Evolutionary conservation across 2,113 vertebrate species (phyloP), one percentile per base, ranked within the genome.

Genomic region (Nerophis lumbriciformis): DNA sequence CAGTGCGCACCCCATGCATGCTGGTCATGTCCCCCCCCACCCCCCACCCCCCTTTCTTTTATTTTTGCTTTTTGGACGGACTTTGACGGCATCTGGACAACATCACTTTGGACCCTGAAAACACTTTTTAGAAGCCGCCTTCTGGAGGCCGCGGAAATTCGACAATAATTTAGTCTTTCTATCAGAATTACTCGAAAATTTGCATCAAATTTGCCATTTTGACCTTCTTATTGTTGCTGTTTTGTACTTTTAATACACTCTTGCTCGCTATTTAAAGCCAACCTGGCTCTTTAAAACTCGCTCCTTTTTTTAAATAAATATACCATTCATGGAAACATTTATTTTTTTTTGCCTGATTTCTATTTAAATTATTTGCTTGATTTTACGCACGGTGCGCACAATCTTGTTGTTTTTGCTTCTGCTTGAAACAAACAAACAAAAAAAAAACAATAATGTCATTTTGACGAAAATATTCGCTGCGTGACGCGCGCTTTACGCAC

Each of bases 21-120:
- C 94, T 94, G 94, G 94, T 92, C 95, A 93, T 96, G 94, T 56
- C 77, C 49, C 58, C 38, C 84, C 88, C 90, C 91, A 90, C 35
- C 90, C 19, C 19, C 19, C 19, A 19, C 19, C 19, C 19, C 19
- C 28, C 4, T 87, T 86, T 91, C 82, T 59, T 73, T 88, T 8
- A 12, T 5, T 68, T 90, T 88, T 88, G 88, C 87, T 88, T 88
- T 88, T 86, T 89, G 86, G 87, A 89, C 89, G 87, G 90, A 85
- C 88, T 91, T 63, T 42, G 12, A 13, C 14, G 78, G 88, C 11
- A 86, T 68, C 38, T 44, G 55, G 55, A 57, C 55, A 6, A 87
- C 86, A 47, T 75, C 42, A 71, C 57, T 65, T 81, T 83, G 77
- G 2, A 60, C 48, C 37, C 48, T 62, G 53, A 54, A 19, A 83